These are phyloP conservation scores for Zaprionus davidi DNA, from an alignment of 1,140 invertebrate species.

Conservation along the genomic window DNA sequence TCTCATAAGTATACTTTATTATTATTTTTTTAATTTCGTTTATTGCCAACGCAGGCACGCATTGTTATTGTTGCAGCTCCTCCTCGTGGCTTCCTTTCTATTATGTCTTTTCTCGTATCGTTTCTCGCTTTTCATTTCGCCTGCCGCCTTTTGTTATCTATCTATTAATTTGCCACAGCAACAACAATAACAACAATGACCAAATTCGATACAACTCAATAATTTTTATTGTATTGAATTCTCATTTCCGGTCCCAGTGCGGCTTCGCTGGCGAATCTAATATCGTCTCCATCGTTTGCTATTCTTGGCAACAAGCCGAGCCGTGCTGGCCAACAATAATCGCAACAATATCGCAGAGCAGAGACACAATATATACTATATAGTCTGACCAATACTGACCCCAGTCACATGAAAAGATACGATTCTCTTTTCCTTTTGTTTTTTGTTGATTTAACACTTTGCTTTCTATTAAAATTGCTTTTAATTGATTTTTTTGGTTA, in stretches of 20 bases:
- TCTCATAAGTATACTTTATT: conserved; percentile 15
- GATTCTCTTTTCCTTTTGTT: conserved; percentile 18
- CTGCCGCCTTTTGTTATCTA: conserved; percentile 63
- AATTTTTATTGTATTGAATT: conserved; percentile 77
- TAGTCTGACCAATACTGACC: conserved; percentile 19
- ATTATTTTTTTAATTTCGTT: conserved; percentile 42
- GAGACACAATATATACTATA: background rate
- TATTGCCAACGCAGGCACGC: conserved; percentile 9
- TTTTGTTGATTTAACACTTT: conserved; percentile 55
- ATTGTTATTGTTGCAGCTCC: conserved; percentile 36
- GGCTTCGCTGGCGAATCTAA: conserved; percentile 51
- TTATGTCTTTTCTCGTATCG: conserved; percentile 23
- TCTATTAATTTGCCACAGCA: conserved; percentile 63
- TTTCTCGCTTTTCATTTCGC: conserved; percentile 42
- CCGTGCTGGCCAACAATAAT: conserved; percentile 22
- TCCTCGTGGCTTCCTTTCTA: conserved; percentile 38
- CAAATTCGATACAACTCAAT: conserved; percentile 53
- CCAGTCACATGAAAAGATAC: conserved; percentile 25
- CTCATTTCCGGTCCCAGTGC: conserved; percentile 60
- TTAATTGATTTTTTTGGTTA: conserved; percentile 48
- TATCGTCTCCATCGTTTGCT: conserved; percentile 43
- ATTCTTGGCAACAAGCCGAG: conserved; percentile 64
- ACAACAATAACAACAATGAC: conserved; percentile 33
- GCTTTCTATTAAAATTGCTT: conserved; percentile 45
- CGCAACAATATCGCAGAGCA: conserved; percentile 33